Conservation (phyloP, 2,113 vertebrate genomes). For the Australoheros scitulus region DNA sequence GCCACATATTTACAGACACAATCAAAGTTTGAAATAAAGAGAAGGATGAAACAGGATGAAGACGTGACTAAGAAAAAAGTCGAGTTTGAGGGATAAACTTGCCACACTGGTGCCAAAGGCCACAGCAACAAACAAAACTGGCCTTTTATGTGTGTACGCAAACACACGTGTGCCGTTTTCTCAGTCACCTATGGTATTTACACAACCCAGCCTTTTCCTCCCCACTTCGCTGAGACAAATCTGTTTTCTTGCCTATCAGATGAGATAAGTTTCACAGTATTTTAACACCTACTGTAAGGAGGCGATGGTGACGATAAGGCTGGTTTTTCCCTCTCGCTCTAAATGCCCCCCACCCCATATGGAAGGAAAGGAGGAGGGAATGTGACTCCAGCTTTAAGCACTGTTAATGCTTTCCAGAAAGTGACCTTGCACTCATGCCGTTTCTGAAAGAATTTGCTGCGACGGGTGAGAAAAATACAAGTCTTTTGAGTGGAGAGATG, state of each 20-base stretch:
- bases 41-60: not conserved
- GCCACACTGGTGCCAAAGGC: conserved; percentile 48
- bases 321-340: conserved; percentile 9
- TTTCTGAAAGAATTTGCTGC: conserved; percentile 45
- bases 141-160: conserved; percentile 12
- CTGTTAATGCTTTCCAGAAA: conserved; percentile 65
- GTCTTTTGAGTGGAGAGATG: conserved; percentile 17
- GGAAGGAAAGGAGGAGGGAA: not conserved
- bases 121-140: conserved; percentile 58
- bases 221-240: conserved; percentile 51
- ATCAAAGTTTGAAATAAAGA: conserved; percentile 4
- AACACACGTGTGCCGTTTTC: conserved; percentile 10
- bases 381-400: not conserved
- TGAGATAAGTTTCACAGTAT: conserved; percentile 72
- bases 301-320: conserved; percentile 65
- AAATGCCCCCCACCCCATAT: not conserved
- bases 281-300: conserved; percentile 79
- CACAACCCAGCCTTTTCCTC: conserved; percentile 59
- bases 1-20: not conserved
- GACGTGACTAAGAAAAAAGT: conserved; percentile 20
- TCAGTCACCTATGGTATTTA: conserved; percentile 65
- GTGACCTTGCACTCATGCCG: conserved; percentile 33
- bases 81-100: conserved; percentile 35
- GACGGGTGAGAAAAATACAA: conserved; percentile 24
- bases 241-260: conserved; percentile 73